These are phyloP conservation scores for Polypterus senegalus DNA, from an alignment of 2,113 vertebrate genomes.

Conservation along the genomic window DNA sequence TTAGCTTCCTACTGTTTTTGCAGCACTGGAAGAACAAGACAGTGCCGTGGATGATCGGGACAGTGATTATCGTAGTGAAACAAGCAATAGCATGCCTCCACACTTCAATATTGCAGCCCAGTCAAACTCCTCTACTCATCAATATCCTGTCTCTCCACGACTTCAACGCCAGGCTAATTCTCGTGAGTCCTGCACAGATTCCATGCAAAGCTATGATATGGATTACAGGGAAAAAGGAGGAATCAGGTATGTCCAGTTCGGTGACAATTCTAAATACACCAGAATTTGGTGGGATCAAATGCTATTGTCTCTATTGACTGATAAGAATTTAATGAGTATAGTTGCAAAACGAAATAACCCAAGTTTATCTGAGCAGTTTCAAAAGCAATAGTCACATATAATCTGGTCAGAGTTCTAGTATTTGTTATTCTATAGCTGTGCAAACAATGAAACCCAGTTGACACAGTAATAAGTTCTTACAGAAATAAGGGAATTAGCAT, in stretches of 20 bases:
- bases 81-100: constrained; percentile 80
- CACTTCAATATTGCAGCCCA: constrained; percentile 76
- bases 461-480: no score
- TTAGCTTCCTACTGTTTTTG: background rate
- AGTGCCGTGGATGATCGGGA: constrained; percentile 89
- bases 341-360: no score
- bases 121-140: constrained; percentile 83
- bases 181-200: constrained; percentile 60
- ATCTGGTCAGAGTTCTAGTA: no score
- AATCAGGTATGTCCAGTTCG: constrained; percentile 54
- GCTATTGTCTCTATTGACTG: no score
- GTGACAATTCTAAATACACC: no score
- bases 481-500: no score
- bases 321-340: no score
- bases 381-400: no score
- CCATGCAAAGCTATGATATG: constrained; percentile 66
- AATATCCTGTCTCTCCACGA: constrained; percentile 63
- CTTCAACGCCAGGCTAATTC: constrained; percentile 53
- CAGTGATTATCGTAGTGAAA: constrained; percentile 94
- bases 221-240: constrained; percentile 63
- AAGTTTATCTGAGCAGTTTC: no score
- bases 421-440: no score
- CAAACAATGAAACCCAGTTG: no score
- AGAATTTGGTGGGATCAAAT: no score
- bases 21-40: constrained; percentile 87